Evolutionary conservation across 2,888 invertebrate genomes (phyloP).

Genomic region (Asteroscopus sphinx): DNA sequence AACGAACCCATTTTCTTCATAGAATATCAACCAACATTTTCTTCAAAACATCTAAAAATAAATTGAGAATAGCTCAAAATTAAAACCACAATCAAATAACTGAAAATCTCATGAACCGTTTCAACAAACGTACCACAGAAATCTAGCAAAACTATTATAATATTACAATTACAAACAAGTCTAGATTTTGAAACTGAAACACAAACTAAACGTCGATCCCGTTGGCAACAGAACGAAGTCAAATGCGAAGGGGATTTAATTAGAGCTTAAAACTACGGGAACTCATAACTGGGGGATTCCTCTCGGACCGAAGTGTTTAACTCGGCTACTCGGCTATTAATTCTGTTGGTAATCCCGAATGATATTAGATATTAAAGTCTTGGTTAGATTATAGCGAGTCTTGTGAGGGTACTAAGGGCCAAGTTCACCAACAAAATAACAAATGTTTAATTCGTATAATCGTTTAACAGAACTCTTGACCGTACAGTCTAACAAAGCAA

Average conservation of each 20-base stretch:
- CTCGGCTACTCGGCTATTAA: slow-evolving; percentile 49
- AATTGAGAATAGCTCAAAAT: too few relatives aligned
- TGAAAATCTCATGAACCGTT: slow-evolving; percentile 7
- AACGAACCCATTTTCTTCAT: too few relatives aligned
- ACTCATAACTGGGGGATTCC: slow-evolving; percentile 50
- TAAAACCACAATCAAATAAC: neutral
- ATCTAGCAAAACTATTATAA: slow-evolving; percentile 3
- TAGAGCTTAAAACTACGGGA: slow-evolving; percentile 47
- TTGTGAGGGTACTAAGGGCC: slow-evolving; percentile 15
- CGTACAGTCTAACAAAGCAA: too few relatives aligned
- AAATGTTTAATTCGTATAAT: too few relatives aligned
- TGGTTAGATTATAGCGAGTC: neutral
- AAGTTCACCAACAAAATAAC: too few relatives aligned
- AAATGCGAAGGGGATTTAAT: slow-evolving; percentile 52
- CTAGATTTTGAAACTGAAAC: slow-evolving; percentile 24
- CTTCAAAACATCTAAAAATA: too few relatives aligned
- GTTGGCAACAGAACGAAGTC: slow-evolving; percentile 26
- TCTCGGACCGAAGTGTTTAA: slow-evolving; percentile 47
- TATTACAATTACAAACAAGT: slow-evolving; percentile 21
- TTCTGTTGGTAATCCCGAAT: slow-evolving; percentile 45
- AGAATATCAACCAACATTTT: too few relatives aligned
- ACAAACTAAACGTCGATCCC: slow-evolving; percentile 34
- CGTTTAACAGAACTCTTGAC: too few relatives aligned
- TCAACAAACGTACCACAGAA: neutral
- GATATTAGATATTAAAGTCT: slow-evolving; percentile 44